Conservation (phyloP, 2,797 vertebrate species). For the Sebastiscus albofasciatus region DNA sequence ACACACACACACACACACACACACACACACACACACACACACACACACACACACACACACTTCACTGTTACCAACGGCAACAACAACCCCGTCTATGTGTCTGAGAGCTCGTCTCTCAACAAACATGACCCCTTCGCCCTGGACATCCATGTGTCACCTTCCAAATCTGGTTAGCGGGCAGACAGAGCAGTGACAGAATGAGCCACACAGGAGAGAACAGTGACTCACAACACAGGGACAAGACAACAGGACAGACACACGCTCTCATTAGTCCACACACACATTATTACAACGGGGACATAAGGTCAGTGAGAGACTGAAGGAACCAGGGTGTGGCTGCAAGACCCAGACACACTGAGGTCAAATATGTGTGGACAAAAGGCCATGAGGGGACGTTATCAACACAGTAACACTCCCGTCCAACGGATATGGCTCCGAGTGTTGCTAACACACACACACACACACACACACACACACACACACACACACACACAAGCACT, state of each 20-base stretch:
- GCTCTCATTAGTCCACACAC: not conserved
- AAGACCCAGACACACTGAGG: slow-evolving; percentile 42
- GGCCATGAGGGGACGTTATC: slow-evolving; percentile 28
- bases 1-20: not conserved
- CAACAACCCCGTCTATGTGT: not conserved
- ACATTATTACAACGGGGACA: slow-evolving; percentile 1
- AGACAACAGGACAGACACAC: slow-evolving; percentile 9
- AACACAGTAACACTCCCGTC: slow-evolving; percentile 37
- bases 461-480: slow-evolving; percentile 9
- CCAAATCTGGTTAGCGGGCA: slow-evolving; percentile 49
- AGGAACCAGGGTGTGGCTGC: slow-evolving; percentile 12
- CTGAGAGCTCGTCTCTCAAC: slow-evolving; percentile 15
- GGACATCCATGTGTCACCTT: slow-evolving; percentile 28
- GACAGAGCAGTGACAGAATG: slow-evolving; percentile 21
- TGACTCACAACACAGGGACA: slow-evolving; percentile 55
- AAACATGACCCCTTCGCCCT: slow-evolving; percentile 20
- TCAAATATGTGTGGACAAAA: slow-evolving; percentile 52
- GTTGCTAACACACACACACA: slow-evolving; percentile 7
- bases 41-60: not conserved
- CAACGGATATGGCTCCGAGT: not conserved
- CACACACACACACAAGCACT: slow-evolving; percentile 6
- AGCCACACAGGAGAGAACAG: slow-evolving; percentile 19
- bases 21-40: not conserved
- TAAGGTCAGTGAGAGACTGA: slow-evolving; percentile 15
- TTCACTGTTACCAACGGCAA: slow-evolving; percentile 20